phyloP scores from a whole-genome alignment of 2,113 vertebrate genomes.

The Caloenas nicobarica region DNA sequence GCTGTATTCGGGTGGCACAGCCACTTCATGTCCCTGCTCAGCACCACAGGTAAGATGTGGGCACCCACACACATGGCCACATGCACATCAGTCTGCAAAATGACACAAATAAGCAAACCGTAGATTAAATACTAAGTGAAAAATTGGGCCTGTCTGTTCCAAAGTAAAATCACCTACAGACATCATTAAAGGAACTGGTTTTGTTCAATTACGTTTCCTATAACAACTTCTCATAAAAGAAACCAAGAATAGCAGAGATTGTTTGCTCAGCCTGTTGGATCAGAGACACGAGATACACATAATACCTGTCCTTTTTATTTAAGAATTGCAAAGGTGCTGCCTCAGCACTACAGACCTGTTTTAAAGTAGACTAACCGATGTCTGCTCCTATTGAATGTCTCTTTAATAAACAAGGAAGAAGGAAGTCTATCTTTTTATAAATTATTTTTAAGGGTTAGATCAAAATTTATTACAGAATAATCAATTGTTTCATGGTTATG shows the following conservation, averaged over 20 bases:
- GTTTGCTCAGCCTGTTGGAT: neutral
- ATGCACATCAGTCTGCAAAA: neutral
- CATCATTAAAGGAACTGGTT: neutral
- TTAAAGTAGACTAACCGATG: neutral
- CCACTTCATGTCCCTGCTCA: neutral
- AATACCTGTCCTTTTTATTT: neutral
- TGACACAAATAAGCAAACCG: neutral
- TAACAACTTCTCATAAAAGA: neutral
- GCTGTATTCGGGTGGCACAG: neutral
- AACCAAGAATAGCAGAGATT: neutral
- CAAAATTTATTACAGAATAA: neutral
- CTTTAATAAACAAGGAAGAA: neutral
- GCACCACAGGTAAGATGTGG: neutral
- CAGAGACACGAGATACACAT: neutral
- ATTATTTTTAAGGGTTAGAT: neutral
- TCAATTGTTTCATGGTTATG: neutral
- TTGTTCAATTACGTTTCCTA: neutral
- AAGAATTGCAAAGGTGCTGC: neutral
- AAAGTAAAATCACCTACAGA: neutral
- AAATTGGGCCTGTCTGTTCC: neutral
- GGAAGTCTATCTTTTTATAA: neutral
- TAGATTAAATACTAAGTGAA: neutral
- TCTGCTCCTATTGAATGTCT: neutral
- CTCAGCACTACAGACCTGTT: neutral
- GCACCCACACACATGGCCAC: accelerated